These are phyloP conservation scores for Podarcis muralis DNA, from an alignment of 2,113 vertebrate genomes.

Conservation along the genomic window DNA sequence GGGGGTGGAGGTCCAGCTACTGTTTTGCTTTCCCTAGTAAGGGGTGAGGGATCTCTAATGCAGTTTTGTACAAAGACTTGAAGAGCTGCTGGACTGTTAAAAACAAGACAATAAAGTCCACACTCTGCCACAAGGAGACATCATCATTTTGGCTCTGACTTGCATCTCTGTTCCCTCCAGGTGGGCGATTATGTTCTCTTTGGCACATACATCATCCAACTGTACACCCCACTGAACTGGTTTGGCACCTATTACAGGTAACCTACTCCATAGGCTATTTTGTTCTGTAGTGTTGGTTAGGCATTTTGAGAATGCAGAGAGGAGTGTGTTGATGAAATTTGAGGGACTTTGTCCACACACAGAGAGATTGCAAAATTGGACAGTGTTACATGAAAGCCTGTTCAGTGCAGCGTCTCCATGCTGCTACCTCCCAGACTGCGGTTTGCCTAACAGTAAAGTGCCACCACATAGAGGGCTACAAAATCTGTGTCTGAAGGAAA, in stretches of 20 bases:
- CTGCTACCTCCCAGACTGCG: not conserved
- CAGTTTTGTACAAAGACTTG: not conserved
- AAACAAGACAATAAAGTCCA: not conserved
- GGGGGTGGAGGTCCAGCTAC: not conserved
- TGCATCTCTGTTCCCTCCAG: conserved; percentile 65
- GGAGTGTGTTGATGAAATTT: not conserved
- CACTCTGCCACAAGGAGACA: not conserved
- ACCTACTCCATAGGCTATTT: not conserved
- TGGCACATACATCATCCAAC: conserved; percentile 94
- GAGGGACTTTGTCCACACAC: not conserved
- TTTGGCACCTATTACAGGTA: conserved; percentile 98
- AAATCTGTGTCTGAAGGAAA: not conserved
- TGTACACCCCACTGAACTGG: conserved; percentile 96
- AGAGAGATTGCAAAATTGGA: not conserved
- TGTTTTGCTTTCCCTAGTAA: not conserved
- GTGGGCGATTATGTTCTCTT: conserved; percentile 97
- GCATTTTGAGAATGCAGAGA: not conserved
- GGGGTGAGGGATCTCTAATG: not conserved
- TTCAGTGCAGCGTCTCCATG: not conserved
- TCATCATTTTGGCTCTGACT: not conserved
- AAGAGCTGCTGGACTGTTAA: not conserved
- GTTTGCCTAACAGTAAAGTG: not conserved
- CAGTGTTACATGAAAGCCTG: not conserved
- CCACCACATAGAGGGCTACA: not conserved
- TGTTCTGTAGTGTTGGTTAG: not conserved